Conservation (phyloP, 2,888 invertebrate genomes). For the Polymixis lichenea region DNA sequence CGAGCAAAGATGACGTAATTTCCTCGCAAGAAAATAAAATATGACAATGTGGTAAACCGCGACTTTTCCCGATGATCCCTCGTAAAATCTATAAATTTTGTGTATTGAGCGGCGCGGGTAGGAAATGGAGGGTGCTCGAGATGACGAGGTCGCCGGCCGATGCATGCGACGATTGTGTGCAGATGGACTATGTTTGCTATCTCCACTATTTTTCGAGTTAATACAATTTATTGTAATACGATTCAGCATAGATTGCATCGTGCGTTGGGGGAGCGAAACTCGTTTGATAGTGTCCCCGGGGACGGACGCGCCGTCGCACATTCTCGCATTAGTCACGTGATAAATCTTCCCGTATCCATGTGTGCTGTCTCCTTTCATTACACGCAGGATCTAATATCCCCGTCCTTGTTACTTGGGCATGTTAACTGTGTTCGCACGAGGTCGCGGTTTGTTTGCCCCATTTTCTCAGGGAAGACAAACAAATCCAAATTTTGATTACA, state of each 20-base stretch:
- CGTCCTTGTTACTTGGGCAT: conserved; percentile 80
- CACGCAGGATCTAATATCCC: conserved; percentile 75
- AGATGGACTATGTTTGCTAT: conserved; percentile 90
- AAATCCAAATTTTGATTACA: conserved; percentile 64
- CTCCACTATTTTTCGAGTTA: conserved; percentile 90
- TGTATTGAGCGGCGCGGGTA: conserved; percentile 77
- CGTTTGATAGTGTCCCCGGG: conserved; percentile 90
- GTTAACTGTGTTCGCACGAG: conserved; percentile 82
- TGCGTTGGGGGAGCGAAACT: conserved; percentile 88
- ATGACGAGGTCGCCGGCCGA: conserved; percentile 73
- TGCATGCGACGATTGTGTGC: conserved; percentile 86
- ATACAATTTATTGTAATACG: conserved; percentile 91
- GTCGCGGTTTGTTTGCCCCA: conserved; percentile 80
- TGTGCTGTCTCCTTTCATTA: conserved; percentile 83
- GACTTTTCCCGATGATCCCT: conserved; percentile 87
- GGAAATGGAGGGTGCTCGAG: conserved; percentile 83
- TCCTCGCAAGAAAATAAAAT: conserved; percentile 87
- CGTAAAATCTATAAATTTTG: conserved; percentile 89
- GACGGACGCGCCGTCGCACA: conserved; percentile 86
- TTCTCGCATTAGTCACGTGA: conserved; percentile 90
- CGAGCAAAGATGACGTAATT: conserved; percentile 84
- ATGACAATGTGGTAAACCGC: conserved; percentile 86
- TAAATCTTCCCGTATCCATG: conserved; percentile 86
- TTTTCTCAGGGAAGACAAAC: conserved; percentile 70
- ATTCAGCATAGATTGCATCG: conserved; percentile 91